Conservation (phyloP, 2,888 invertebrate species). For the Linhomoeus sp. region DNA sequence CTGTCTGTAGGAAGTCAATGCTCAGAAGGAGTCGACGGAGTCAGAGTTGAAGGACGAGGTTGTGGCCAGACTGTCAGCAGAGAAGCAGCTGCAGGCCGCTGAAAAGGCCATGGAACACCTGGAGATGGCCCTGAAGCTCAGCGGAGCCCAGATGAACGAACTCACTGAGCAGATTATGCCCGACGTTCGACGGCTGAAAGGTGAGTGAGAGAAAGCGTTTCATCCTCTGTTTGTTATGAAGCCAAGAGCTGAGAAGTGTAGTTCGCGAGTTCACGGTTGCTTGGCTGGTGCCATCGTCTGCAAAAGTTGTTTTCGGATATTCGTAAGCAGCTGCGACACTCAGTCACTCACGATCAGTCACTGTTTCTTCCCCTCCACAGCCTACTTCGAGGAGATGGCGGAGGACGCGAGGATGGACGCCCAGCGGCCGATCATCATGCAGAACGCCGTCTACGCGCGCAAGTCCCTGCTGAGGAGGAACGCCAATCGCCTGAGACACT, state of each 20-base stretch:
- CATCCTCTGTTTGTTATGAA: too few species aligned
- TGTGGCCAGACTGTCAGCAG: conserved; percentile 31
- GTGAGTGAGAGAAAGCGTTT: too few species aligned
- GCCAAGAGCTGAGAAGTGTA: too few species aligned
- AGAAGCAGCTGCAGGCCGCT: conserved; percentile 26
- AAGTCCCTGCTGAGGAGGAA: conserved; percentile 25
- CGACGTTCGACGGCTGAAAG: conserved; percentile 33
- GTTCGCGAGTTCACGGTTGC: too few species aligned
- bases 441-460: conserved; percentile 29
- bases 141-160: conserved; percentile 21
- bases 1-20: conserved; percentile 25
- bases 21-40: conserved; percentile 29
- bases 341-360: too few species aligned
- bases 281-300: too few species aligned
- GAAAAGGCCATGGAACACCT: conserved; percentile 29
- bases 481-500: conserved; percentile 2
- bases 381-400: conserved; percentile 34
- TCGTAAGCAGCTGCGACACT: too few species aligned
- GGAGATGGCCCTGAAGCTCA: conserved; percentile 29
- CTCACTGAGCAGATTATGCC: conserved; percentile 32
- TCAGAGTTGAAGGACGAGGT: conserved; percentile 31
- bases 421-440: conserved; percentile 29
- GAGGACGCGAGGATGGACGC: conserved; percentile 31
- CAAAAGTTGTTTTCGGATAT: too few species aligned
- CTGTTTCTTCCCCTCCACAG: too few species aligned